phyloP scores from a whole-genome alignment of 2,888 invertebrate genomes.

The Serripes groenlandicus region DNA sequence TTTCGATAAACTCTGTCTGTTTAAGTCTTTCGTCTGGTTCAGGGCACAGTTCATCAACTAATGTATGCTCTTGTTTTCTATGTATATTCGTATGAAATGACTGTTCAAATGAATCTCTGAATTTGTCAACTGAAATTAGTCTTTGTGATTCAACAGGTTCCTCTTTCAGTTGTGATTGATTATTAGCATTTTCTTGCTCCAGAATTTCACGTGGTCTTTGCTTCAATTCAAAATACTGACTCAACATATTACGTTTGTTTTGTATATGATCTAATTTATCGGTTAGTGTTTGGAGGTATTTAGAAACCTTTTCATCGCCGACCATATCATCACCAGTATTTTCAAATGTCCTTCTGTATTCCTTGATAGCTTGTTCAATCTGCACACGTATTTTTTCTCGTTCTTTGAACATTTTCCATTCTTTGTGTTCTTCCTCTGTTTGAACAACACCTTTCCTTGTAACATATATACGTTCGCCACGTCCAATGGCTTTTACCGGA shows the following conservation, averaged over 20 bases:
- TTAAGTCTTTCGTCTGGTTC: neutral
- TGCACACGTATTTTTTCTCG: constrained; percentile 37
- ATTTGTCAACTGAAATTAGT: neutral
- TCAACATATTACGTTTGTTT: constrained; percentile 32
- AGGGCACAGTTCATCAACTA: neutral
- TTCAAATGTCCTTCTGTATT: constrained; percentile 47
- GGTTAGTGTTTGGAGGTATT: constrained; percentile 39
- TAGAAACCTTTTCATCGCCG: constrained; percentile 54
- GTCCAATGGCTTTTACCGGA: neutral
- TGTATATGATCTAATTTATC: constrained; percentile 44
- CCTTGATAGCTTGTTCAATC: constrained; percentile 50
- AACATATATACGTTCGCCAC: neutral
- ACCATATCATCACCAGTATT: constrained; percentile 33
- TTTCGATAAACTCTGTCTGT: constrained; percentile 13
- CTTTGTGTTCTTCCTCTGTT: constrained; percentile 25
- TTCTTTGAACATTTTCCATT: constrained; percentile 47
- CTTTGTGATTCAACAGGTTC: neutral
- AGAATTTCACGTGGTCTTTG: neutral
- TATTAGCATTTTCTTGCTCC: too few species aligned
- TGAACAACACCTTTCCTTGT: constrained; percentile 20
- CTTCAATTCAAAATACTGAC: too few species aligned
- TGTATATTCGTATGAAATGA: neutral
- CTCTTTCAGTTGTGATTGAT: neutral
- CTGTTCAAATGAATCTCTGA: neutral
- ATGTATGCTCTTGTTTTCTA: neutral